Evolutionary conservation across 2,888 invertebrate species (phyloP).

Genomic region (Choristoneura rosaceana): DNA sequence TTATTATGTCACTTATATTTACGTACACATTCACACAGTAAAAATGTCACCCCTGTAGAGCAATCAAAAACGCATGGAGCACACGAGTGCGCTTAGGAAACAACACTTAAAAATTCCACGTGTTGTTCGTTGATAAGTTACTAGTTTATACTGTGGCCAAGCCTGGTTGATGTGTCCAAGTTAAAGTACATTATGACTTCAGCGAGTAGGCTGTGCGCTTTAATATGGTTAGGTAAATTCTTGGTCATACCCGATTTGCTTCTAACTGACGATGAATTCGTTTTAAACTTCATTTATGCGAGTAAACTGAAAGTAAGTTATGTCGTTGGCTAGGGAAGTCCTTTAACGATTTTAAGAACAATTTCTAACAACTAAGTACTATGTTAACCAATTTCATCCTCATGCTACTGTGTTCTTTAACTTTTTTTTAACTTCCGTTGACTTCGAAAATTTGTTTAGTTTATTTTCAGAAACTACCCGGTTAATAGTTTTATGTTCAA

Average conservation of each 20-base stretch:
- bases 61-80: neutral
- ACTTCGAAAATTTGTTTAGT: too few relatives aligned
- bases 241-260: conserved; percentile 39
- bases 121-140: neutral
- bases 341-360: neutral
- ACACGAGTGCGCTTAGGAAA: conserved; percentile 25
- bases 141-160: conserved; percentile 48
- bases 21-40: too few relatives aligned
- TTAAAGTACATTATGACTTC: conserved; percentile 27
- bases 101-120: neutral
- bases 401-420: too few relatives aligned
- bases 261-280: neutral
- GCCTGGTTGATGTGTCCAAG: conserved; percentile 69
- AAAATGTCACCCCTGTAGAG: too few relatives aligned
- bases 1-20: too few relatives aligned
- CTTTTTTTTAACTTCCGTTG: too few relatives aligned
- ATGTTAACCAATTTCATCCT: too few relatives aligned
- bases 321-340: neutral
- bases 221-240: conserved; percentile 35
- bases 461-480: too few relatives aligned
- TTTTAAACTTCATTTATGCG: neutral
- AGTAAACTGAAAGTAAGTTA: neutral
- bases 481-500: too few relatives aligned
- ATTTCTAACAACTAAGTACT: neutral
- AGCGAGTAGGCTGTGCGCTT: conserved; percentile 46